Evolutionary conservation across 2,113 vertebrate species (phyloP), one percentile per base, ranked within the genome.

Genomic region (Notarius quadriscutis): DNA sequence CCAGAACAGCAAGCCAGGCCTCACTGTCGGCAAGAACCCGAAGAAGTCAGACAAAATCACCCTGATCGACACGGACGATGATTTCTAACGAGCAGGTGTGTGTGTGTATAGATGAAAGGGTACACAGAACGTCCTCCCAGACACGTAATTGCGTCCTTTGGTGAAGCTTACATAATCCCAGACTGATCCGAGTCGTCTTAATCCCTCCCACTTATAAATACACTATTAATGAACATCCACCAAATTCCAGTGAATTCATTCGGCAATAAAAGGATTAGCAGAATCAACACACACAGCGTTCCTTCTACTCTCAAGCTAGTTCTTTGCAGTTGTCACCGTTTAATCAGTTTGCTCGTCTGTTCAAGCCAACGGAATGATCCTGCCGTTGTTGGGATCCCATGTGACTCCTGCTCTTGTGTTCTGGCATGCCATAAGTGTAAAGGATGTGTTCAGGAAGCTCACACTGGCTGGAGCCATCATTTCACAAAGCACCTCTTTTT

Each of bases 61-160:
- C 95, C 93, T 99, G 88, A 98, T 99, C 85, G 92, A 95, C 71
- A 96, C 96, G 0, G 98, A 98, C 0, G 97, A 99, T 15, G 98
- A 99, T 55, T 94, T 96, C 41, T 99, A 98, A 94, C 81, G 82
- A 20, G 18, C 10, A 4, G 15, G 30, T 18, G 69, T 14, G 30
- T 41, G 69, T 2, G 15, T 48, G 12, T 78, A 15, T 18, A 9
- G 25, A 25, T 1, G 11, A 11, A 7, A 67, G 5, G n/a, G 14
- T 8, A 22, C 25, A 22, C 1, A 65, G 57, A 77, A 11, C 8
- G 77, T 20, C 25, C 50, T 77, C 7, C 25, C 41, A 41, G 34
- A 41, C 34, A 41, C 34, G 0, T 3, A 41, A 34, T 34, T 34
- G 34, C 34, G 34, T 34, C 34, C 34, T 41, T 41, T 18, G 50